phyloP scores from a whole-genome alignment of 1,140 invertebrate genomes.

The Hermetia illucens region DNA sequence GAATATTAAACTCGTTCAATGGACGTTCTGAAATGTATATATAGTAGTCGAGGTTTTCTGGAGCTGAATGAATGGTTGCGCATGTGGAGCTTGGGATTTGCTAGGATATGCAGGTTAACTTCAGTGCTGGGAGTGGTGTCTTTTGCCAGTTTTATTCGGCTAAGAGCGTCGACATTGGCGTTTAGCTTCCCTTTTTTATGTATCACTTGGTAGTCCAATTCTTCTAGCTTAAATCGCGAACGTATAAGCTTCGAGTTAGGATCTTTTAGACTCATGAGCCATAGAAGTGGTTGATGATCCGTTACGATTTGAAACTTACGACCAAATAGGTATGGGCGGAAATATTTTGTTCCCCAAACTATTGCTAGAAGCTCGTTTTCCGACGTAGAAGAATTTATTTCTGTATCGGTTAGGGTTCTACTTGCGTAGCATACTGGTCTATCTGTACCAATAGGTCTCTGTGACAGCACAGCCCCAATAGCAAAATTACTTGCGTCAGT shows the following conservation, averaged over 20 bases:
- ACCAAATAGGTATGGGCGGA: slow-evolving; percentile 27
- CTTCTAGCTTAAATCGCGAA: slow-evolving; percentile 17
- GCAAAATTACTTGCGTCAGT: slow-evolving; percentile 19
- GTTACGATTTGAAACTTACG: slow-evolving; percentile 28
- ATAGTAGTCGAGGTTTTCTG: background rate
- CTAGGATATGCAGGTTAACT: slow-evolving; percentile 12
- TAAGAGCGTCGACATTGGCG: slow-evolving; percentile 21
- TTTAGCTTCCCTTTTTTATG: slow-evolving; percentile 18
- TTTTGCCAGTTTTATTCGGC: slow-evolving; percentile 7
- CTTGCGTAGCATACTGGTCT: slow-evolving; percentile 9
- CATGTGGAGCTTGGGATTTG: background rate
- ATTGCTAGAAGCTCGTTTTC: slow-evolving; percentile 3
- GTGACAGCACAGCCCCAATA: slow-evolving; percentile 10
- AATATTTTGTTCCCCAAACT: slow-evolving; percentile 16
- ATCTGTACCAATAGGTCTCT: slow-evolving; percentile 7
- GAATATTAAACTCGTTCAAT: slow-evolving; percentile 3
- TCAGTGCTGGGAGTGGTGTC: slow-evolving; percentile 10
- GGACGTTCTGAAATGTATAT: slow-evolving; percentile 3
- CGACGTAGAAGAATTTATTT: slow-evolving; percentile 15
- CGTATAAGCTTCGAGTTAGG: slow-evolving; percentile 12
- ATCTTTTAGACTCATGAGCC: slow-evolving; percentile 30
- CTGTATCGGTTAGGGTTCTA: slow-evolving; percentile 14
- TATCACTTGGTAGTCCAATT: slow-evolving; percentile 21
- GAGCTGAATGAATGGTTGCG: background rate
- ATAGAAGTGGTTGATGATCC: slow-evolving; percentile 30